Conservation (phyloP, 1,140 invertebrate genomes). For the Mizuhopecten yessoensis region DNA sequence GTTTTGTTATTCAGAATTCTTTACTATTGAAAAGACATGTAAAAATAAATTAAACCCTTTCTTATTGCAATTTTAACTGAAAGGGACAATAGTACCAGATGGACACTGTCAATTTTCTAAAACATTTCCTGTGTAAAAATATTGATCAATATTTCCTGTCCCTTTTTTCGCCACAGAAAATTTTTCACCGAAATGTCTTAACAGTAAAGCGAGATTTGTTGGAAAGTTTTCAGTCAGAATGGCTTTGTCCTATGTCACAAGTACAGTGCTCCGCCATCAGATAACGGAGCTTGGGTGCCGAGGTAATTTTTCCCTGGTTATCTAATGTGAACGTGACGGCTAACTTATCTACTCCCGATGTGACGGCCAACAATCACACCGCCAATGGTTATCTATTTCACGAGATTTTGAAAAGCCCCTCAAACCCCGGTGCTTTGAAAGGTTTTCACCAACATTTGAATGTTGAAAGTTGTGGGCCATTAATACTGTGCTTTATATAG, state of each 20-base stretch:
- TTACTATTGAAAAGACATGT: no score
- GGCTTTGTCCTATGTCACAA: constrained; percentile 14
- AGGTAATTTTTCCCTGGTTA: constrained; percentile 8
- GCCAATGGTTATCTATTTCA: constrained; percentile 12
- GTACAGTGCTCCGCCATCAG: neutral
- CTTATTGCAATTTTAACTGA: no score
- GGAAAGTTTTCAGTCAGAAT: neutral
- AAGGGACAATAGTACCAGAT: neutral
- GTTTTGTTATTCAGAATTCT: no score
- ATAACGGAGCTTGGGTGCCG: neutral
- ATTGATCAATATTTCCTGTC: neutral
- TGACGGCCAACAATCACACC: constrained; percentile 20
- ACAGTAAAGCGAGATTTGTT: neutral
- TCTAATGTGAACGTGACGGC: neutral
- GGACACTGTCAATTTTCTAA: neutral
- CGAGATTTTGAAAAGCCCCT: constrained; percentile 32
- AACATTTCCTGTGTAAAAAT: constrained; percentile 14
- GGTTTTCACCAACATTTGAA: constrained; percentile 25
- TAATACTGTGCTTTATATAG: neutral
- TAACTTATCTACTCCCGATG: neutral
- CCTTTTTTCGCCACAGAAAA: neutral
- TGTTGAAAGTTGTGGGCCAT: neutral
- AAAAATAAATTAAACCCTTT: no score
- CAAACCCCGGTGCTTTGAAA: constrained; percentile 37
- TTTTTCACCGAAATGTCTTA: neutral